These are phyloP conservation scores for Xestia sexstrigata DNA, from an alignment of 2,888 invertebrate species.

Conservation along the genomic window DNA sequence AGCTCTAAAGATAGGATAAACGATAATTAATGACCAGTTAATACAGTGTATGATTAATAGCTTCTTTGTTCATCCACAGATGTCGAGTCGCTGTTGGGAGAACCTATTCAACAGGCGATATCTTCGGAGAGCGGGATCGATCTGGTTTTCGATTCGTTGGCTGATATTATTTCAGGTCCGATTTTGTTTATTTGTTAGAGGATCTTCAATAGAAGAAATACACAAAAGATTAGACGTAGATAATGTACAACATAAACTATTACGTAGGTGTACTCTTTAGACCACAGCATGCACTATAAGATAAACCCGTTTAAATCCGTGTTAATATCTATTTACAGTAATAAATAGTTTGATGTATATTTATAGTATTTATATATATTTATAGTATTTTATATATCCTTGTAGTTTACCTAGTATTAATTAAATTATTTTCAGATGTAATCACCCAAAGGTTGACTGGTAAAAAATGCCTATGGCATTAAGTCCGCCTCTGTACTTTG, in stretches of 20 bases:
- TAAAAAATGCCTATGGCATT: too few species aligned
- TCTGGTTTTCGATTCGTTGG: slow-evolving; percentile 93
- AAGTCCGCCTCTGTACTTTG: too few species aligned
- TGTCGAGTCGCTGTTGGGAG: slow-evolving; percentile 93
- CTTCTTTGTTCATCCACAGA: slow-evolving; percentile 86
- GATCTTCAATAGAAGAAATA: neutral
- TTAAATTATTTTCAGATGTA: too few species aligned
- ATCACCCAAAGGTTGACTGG: too few species aligned
- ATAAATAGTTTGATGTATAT: too few species aligned
- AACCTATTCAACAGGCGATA: slow-evolving; percentile 94
- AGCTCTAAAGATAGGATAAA: neutral
- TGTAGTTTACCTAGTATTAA: too few species aligned
- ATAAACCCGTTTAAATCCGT: too few species aligned
- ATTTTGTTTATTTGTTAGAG: neutral
- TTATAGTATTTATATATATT: too few species aligned
- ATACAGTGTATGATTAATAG: slow-evolving; percentile 31
- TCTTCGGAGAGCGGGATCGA: slow-evolving; percentile 94
- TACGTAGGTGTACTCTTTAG: neutral
- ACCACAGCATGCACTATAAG: neutral
- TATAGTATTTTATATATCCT: too few species aligned
- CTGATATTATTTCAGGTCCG: slow-evolving; percentile 93
- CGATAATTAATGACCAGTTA: slow-evolving; percentile 34
- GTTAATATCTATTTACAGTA: too few species aligned
- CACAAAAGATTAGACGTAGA: neutral
- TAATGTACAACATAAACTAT: neutral